These are phyloP conservation scores for Cheirogaleus major DNA, from an alignment of 2,797 vertebrate genomes.

Conservation along the genomic window DNA sequence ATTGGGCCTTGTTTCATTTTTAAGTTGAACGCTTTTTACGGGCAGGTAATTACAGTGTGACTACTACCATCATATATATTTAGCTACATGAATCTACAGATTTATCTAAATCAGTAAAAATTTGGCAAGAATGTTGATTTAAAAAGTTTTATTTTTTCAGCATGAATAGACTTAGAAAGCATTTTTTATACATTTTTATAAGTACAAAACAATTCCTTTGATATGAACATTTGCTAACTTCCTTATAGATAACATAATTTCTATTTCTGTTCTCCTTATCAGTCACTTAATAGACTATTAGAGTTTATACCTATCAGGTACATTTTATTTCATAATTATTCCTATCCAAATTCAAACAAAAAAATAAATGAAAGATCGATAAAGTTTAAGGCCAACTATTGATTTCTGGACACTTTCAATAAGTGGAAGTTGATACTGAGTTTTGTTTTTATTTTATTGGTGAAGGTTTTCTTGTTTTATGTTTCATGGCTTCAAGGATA, in stretches of 20 bases:
- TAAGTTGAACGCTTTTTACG: conserved; percentile 28
- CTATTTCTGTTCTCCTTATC: not conserved
- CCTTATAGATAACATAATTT: not conserved
- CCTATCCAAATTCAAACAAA: not conserved
- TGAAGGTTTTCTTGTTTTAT: not conserved
- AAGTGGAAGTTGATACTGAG: not conserved
- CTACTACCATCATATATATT: not conserved
- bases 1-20: conserved; percentile 14
- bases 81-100: not conserved
- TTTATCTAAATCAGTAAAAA: conserved; percentile 18
- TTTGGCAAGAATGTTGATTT: not conserved
- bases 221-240: not conserved
- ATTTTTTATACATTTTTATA: conserved; percentile 17
- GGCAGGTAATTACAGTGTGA: not conserved
- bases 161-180: conserved; percentile 11
- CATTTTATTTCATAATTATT: conserved; percentile 31
- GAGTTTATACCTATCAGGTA: not conserved
- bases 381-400: not conserved
- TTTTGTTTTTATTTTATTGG: not conserved
- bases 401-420: not conserved
- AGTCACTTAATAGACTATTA: not conserved
- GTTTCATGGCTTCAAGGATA: not conserved
- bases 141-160: conserved; percentile 22
- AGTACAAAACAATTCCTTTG: conserved; percentile 33
- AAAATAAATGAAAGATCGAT: not conserved